phyloP scores from a whole-genome alignment of 2,888 invertebrate species.

The Leucoma salicis region DNA sequence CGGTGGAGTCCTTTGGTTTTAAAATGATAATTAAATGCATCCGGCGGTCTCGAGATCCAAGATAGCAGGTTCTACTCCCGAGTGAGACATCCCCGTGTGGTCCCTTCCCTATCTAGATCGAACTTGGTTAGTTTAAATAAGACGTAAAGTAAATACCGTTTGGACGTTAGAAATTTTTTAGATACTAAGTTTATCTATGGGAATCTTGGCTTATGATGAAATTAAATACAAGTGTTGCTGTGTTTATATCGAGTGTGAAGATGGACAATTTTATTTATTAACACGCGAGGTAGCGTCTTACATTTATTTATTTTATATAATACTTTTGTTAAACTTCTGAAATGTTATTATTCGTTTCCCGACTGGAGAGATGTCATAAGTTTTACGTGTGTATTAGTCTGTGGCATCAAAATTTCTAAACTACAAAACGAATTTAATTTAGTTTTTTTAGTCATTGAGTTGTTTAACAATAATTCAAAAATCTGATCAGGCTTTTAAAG shows the following conservation, averaged over 20 bases:
- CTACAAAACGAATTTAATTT: too few species aligned
- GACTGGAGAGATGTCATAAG: too few species aligned
- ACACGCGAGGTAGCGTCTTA: too few species aligned
- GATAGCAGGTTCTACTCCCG: constrained; percentile 61
- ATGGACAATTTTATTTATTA: too few species aligned
- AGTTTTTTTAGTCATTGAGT: too few species aligned
- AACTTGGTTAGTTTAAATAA: constrained; percentile 39
- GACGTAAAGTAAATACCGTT: constrained; percentile 35
- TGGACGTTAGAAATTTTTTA: constrained; percentile 33
- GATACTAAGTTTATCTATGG: constrained; percentile 26
- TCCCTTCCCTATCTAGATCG: constrained; percentile 67
- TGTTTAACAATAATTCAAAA: too few species aligned
- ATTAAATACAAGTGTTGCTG: constrained; percentile 22
- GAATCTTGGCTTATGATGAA: constrained; percentile 23
- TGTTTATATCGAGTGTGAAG: constrained; percentile 8
- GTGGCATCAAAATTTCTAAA: too few species aligned
- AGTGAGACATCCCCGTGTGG: constrained; percentile 72
- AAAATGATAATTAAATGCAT: constrained; percentile 54
- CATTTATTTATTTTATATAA: too few species aligned
- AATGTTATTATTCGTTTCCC: too few species aligned
- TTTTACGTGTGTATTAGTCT: too few species aligned
- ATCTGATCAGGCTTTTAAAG: too few species aligned
- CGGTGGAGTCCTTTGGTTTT: constrained; percentile 43
- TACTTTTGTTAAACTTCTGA: too few species aligned
- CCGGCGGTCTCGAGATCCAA: constrained; percentile 53